phyloP scores from a whole-genome alignment of 2,797 vertebrate genomes.

The Atherinosoma microstoma region DNA sequence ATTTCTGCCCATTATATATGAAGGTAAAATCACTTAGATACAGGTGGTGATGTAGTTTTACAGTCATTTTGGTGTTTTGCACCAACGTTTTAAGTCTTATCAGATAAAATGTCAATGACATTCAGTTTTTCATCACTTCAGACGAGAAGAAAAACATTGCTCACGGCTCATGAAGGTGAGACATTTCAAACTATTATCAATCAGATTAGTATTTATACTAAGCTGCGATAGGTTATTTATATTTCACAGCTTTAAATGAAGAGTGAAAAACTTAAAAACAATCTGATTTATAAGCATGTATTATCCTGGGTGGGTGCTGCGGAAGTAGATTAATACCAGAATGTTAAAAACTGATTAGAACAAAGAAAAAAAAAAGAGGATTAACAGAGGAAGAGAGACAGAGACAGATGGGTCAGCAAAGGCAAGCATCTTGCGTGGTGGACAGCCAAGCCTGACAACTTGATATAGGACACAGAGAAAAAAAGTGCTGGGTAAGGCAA shows the following conservation, averaged over 20 bases:
- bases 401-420: conserved; percentile 72
- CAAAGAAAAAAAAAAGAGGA: conserved; percentile 52
- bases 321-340: conserved; percentile 52
- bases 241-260: conserved; percentile 1
- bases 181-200: background rate
- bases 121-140: background rate
- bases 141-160: background rate
- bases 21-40: conserved; percentile 19
- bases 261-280: background rate
- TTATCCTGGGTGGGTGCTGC: conserved; percentile 19
- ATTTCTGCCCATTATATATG: conserved; percentile 22
- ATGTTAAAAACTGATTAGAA: conserved; percentile 65
- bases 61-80: background rate
- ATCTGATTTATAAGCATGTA: conserved; percentile 14
- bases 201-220: background rate
- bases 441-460: conserved; percentile 69
- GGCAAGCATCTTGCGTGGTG: conserved; percentile 61
- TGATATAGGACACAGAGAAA: conserved; percentile 65
- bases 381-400: conserved; percentile 62
- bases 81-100: background rate
- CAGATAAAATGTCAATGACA: background rate
- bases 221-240: background rate
- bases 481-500: conserved; percentile 64
- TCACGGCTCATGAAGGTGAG: background rate
- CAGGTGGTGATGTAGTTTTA: conserved; percentile 2